Conservation (phyloP, 2,888 invertebrate species). For the Drosophila niveifrons region DNA sequence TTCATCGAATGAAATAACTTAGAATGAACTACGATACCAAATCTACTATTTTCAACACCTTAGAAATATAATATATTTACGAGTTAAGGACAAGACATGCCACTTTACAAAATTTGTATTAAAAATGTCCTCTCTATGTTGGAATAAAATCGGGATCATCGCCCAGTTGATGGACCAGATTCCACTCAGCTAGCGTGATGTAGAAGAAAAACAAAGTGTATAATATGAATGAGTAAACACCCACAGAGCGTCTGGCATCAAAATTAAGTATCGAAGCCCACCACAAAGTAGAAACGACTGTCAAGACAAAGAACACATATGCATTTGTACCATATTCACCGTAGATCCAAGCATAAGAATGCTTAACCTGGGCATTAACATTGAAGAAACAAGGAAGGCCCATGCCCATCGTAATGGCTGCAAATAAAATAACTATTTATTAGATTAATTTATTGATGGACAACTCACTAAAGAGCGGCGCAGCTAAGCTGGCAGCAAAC, state of each 20-base stretch:
- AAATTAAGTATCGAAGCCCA: constrained; percentile 48
- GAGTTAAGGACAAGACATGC: too few species aligned
- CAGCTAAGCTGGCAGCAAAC: constrained; percentile 48
- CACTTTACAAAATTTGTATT: too few species aligned
- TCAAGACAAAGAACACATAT: constrained; percentile 33
- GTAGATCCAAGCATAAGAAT: constrained; percentile 32
- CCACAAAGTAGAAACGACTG: constrained; percentile 15
- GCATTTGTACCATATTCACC: constrained; percentile 44
- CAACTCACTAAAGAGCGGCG: constrained; percentile 46
- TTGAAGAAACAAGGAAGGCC: constrained; percentile 34
- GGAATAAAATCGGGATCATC: too few species aligned
- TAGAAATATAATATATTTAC: too few species aligned
- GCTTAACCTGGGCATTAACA: neutral
- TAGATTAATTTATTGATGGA: neutral
- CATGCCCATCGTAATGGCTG: constrained; percentile 48
- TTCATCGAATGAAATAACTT: too few species aligned
- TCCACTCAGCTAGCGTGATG: constrained; percentile 22
- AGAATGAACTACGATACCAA: too few species aligned
- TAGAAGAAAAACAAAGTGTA: constrained; percentile 32
- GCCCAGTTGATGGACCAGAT: constrained; percentile 26
- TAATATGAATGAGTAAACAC: constrained; percentile 28
- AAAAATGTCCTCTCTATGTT: too few species aligned
- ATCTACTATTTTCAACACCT: too few species aligned
- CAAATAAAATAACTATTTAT: neutral
- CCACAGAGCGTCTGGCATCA: constrained; percentile 48